Evolutionary conservation across 2,113 vertebrate species (phyloP).

Genomic region (Sebastes fasciatus): DNA sequence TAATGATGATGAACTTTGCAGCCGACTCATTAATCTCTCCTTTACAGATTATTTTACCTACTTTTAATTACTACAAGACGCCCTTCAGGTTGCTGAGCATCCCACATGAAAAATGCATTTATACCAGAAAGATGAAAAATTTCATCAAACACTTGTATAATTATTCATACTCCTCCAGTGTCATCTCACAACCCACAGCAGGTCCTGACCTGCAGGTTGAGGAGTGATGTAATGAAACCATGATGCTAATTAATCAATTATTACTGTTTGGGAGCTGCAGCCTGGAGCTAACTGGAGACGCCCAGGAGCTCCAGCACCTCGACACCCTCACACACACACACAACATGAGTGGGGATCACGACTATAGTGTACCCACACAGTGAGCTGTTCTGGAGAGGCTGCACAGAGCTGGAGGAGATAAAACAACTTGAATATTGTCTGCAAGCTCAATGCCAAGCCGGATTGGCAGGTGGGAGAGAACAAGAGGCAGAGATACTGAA

Average conservation of each 20-base stretch:
- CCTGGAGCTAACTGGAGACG: not conserved
- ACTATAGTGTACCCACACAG: constrained; percentile 40
- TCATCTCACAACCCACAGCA: not conserved
- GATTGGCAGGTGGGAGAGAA: not conserved
- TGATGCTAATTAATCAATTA: not conserved
- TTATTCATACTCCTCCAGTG: not conserved
- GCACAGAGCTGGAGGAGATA: constrained; percentile 22
- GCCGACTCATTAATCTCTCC: not conserved
- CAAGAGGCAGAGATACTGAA: not conserved
- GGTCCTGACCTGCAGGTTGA: not conserved
- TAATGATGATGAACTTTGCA: not conserved
- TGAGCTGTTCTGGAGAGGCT: constrained; percentile 21
- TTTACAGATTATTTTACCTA: not conserved
- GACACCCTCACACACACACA: not conserved
- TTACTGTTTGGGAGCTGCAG: constrained; percentile 6
- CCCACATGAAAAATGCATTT: not conserved
- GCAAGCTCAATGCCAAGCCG: constrained; percentile 6
- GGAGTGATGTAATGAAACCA: not conserved
- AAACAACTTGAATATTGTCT: not conserved
- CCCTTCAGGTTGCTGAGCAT: not conserved
- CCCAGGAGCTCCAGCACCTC: not conserved
- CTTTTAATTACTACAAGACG: not conserved
- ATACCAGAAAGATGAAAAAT: not conserved
- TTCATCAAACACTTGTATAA: constrained; percentile 2
- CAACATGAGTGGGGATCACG: constrained; percentile 18